phyloP scores from a whole-genome alignment of 2,888 invertebrate genomes.

The Coecobrya sp. region DNA sequence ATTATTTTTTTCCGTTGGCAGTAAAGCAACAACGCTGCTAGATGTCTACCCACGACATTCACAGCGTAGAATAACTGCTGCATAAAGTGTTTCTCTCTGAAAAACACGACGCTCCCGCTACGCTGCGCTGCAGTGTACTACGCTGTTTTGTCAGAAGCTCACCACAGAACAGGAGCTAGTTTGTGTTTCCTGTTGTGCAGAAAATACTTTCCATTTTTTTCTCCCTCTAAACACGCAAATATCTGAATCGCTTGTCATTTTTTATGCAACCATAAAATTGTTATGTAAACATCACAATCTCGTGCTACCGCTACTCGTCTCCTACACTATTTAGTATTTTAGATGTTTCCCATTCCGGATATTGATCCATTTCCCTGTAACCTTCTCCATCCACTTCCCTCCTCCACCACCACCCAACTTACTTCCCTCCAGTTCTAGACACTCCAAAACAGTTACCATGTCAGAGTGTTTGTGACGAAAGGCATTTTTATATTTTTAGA shows the following conservation, averaged over 20 bases:
- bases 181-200: not conserved
- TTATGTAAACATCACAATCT: slow-evolving; percentile 5
- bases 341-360: not conserved
- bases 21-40: not conserved
- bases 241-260: not conserved
- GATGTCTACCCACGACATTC: not conserved
- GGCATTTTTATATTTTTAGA: no score
- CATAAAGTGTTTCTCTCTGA: not conserved
- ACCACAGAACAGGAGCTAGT: not conserved
- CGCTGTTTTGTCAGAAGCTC: not conserved
- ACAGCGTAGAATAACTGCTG: not conserved
- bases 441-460: no score
- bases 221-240: not conserved
- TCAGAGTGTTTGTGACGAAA: no score
- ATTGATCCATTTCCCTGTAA: not conserved
- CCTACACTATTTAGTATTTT: not conserved
- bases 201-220: not conserved
- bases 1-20: not conserved
- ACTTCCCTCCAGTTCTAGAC: not conserved
- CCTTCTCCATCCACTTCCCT: not conserved
- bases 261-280: not conserved
- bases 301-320: not conserved
- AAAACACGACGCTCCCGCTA: slow-evolving; percentile 11
- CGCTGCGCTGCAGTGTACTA: slow-evolving; percentile 12
- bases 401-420: not conserved